Percentiles rank a stretch among this genome's conserved stretches.
Conservation (phyloP, 2,113 vertebrate species). For the Dicentrarchus labrax region DNA sequence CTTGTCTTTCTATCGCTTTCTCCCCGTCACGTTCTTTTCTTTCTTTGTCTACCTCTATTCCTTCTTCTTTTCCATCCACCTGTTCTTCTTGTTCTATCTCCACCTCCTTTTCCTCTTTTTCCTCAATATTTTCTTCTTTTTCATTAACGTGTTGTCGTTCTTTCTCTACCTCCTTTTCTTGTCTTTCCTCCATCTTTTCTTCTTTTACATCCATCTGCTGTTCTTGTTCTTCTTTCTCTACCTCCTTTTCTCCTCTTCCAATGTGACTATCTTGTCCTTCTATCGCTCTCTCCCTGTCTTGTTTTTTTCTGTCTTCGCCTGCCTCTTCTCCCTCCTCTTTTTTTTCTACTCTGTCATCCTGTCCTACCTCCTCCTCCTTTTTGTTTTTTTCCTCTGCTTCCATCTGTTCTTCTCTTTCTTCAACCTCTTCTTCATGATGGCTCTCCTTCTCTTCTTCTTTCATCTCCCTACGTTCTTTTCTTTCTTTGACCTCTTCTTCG, state of each 20-base stretch:
- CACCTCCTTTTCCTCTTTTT: not conserved
- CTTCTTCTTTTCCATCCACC: not conserved
- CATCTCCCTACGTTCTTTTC: not conserved
- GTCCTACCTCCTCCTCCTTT: not conserved
- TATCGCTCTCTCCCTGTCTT: not conserved
- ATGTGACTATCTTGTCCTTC: not conserved
- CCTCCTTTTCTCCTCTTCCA: not conserved
- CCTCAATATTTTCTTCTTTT: not conserved
- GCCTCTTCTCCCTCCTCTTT: not conserved
- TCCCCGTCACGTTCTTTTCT: not conserved
- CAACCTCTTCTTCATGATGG: not conserved
- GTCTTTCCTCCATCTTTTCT: not conserved
- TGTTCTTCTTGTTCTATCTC: not conserved
- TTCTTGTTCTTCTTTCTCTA: not conserved
- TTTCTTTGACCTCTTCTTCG: not conserved
- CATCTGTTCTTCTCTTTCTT: not conserved
- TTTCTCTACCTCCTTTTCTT: not conserved
- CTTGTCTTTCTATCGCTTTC: not conserved
- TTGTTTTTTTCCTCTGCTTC: not conserved
- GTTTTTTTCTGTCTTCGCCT: not conserved
- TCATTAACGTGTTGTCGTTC: not conserved
- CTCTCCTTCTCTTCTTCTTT: not conserved
- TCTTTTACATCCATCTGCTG: not conserved
- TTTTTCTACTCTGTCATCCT: not conserved
- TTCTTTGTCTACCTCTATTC: not conserved